Evolutionary conservation across 1,140 invertebrate species (phyloP).

Genomic region (Ceratina australensis): DNA sequence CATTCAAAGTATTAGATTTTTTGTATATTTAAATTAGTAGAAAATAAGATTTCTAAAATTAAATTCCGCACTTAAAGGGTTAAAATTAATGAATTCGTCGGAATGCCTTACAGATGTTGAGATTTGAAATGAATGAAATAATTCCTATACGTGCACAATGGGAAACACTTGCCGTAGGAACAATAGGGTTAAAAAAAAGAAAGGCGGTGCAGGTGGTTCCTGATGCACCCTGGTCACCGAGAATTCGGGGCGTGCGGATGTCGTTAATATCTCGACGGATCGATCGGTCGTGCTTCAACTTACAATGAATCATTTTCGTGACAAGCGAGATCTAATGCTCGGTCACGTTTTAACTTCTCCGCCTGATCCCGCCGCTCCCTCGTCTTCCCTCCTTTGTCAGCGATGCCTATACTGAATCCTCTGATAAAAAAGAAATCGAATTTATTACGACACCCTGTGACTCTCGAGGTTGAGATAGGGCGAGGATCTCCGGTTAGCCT

Average conservation of each 20-base stretch:
- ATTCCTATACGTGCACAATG: background rate
- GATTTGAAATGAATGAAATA: background rate
- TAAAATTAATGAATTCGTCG: too few relatives aligned
- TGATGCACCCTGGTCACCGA: background rate
- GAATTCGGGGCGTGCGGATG: slow-evolving; percentile 44
- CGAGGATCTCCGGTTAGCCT: background rate
- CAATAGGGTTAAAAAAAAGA: background rate
- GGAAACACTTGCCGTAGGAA: slow-evolving; percentile 20
- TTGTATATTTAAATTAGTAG: too few relatives aligned
- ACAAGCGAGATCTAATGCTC: slow-evolving; percentile 53
- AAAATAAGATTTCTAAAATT: too few relatives aligned
- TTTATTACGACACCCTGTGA: slow-evolving; percentile 58
- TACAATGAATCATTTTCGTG: slow-evolving; percentile 66
- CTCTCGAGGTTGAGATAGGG: slow-evolving; percentile 31
- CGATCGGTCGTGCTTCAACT: slow-evolving; percentile 57
- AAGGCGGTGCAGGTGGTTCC: slow-evolving; percentile 9
- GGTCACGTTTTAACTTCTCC: slow-evolving; percentile 64
- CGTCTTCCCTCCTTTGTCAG: slow-evolving; percentile 25
- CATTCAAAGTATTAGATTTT: too few relatives aligned
- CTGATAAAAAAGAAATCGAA: slow-evolving; percentile 53
- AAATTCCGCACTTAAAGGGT: too few relatives aligned
- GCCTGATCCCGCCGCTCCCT: background rate
- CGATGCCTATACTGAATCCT: slow-evolving; percentile 9
- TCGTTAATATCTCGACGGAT: slow-evolving; percentile 65
- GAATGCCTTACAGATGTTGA: too few relatives aligned